Conservation (phyloP, 2,888 invertebrate species). For the Augochlorella aurata region DNA sequence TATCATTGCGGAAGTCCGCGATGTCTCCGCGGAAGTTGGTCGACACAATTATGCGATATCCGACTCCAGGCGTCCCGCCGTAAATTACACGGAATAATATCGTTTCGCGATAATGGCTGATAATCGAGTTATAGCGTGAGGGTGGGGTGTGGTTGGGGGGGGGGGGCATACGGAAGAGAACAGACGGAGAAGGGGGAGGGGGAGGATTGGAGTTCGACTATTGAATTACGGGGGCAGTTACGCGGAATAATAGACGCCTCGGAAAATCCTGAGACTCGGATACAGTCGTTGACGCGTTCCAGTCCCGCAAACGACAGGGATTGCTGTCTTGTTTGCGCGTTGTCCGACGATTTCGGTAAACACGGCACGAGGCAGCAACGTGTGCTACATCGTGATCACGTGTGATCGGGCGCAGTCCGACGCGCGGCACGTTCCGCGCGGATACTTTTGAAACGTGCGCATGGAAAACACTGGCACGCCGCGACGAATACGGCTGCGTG, state of each 20-base stretch:
- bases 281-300: conserved; percentile 38
- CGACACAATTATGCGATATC: conserved; percentile 60
- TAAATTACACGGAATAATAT: conserved; percentile 70
- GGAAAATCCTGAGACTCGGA: conserved; percentile 61
- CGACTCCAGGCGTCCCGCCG: conserved; percentile 63
- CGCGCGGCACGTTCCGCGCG: background rate
- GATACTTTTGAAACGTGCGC: conserved; percentile 9
- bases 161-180: no score
- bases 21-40: conserved; percentile 59
- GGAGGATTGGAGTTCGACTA: conserved; percentile 24
- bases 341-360: conserved; percentile 29
- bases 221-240: conserved; percentile 62
- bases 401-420: conserved; percentile 6
- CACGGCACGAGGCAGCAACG: conserved; percentile 20
- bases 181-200: background rate
- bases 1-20: conserved; percentile 52
- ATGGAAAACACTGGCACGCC: background rate
- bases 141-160: background rate
- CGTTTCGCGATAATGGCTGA: conserved; percentile 69
- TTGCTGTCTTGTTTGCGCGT: conserved; percentile 13
- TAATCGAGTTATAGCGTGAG: conserved; percentile 66
- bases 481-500: background rate
- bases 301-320: conserved; percentile 37
- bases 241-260: conserved; percentile 58
- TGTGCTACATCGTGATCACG: conserved; percentile 33